A percentile compares a stretch with the other conserved stretches of the same genome.
phyloP scores from a whole-genome alignment of 2,113 vertebrate genomes.

The Ceyx margarethae region DNA sequence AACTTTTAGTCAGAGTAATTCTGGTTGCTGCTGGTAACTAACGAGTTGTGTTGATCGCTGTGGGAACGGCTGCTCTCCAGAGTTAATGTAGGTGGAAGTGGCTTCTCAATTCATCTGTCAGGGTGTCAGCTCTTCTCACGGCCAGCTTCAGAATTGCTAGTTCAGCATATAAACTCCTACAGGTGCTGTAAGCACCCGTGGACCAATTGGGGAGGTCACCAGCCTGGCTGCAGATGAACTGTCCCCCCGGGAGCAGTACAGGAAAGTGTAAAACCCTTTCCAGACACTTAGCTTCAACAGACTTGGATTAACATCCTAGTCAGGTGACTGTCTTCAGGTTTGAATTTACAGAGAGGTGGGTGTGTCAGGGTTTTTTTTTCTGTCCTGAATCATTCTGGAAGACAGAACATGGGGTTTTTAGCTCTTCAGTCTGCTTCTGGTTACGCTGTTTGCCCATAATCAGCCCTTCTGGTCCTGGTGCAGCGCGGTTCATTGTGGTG shows the following conservation, averaged over 20 bases:
- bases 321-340: slow-evolving; percentile 11
- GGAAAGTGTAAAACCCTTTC: background rate
- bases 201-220: rapidly evolving
- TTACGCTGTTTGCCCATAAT: background rate
- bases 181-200: background rate
- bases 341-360: background rate
- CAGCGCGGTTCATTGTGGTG: background rate
- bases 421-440: background rate
- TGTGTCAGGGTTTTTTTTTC: background rate
- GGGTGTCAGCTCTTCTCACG: background rate
- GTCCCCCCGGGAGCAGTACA: background rate
- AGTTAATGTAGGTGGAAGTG: background rate
- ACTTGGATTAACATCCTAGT: background rate
- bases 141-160: background rate
- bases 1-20: background rate
- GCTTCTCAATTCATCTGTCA: background rate
- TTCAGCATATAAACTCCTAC: background rate
- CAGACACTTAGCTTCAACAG: background rate
- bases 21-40: background rate
- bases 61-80: background rate
- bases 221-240: background rate
- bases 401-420: background rate
- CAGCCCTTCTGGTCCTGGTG: background rate
- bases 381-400: background rate
- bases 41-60: background rate